Conservation (phyloP, 1,140 invertebrate species). For the Caenorhabditis briggsae region DNA sequence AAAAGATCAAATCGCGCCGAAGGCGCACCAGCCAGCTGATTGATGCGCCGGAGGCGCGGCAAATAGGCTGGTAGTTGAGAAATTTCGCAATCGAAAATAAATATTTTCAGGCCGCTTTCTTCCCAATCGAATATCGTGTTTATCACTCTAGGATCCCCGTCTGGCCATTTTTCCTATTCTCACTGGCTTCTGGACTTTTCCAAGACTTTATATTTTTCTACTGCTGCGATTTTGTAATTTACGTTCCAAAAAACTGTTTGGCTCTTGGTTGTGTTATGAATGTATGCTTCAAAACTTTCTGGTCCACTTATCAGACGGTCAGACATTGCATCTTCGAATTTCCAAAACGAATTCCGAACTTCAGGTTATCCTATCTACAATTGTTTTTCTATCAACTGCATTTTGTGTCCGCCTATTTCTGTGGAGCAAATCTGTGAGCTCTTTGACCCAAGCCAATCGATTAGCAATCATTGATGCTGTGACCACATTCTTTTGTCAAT, state of each 20-base stretch:
- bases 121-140: conserved; percentile 29
- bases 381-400: not conserved
- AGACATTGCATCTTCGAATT: not conserved
- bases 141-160: not conserved
- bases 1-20: no score
- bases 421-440: not conserved
- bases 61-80: no score
- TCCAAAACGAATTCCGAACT: not conserved
- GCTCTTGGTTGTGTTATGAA: conserved; percentile 43
- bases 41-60: no score
- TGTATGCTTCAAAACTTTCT: conserved; percentile 5
- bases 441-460: conserved; percentile 11
- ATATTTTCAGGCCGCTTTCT: not conserved
- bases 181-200: not conserved
- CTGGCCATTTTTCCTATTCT: conserved; percentile 26
- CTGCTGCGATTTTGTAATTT: conserved; percentile 25
- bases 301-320: conserved; percentile 28
- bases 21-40: no score
- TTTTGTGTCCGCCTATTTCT: conserved; percentile 8
- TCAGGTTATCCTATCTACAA: conserved; percentile 1
- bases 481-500: conserved; percentile 6
- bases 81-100: no score
- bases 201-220: conserved; percentile 39
- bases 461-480: conserved; percentile 17
- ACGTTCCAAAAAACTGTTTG: conserved; percentile 35